Evolutionary conservation across 2,888 invertebrate genomes (phyloP), one percentile per base, ranked within the genome.

Genomic region (Andrena flavipes): DNA sequence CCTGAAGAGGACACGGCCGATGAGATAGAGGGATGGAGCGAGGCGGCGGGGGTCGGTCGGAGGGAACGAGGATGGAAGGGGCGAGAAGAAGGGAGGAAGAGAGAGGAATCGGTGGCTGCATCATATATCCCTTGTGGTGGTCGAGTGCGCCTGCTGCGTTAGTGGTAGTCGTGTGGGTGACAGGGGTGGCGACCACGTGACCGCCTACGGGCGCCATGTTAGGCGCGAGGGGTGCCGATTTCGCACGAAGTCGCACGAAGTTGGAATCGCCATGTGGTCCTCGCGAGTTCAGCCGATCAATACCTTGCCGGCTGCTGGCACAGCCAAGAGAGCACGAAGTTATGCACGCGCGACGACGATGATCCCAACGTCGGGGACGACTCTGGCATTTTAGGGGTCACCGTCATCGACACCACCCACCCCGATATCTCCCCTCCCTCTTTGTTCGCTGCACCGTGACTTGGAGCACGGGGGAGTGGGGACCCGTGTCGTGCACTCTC

Each of bases 261-360:
- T 67, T 76, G 87, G 88, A 91, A 89, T 90, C 90, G 90, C 92
- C 92, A 92, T 92, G 93, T 93, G 93, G 92, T 92, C 89, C 89
- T 91, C 89, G 88, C 87, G 84, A 87, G 82, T 90, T 90, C 91
- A 89, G 84, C 89, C 93, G 93, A 93, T 93, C 92, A 93, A 93
- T 93, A 92, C 92, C 88, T 82, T 59, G 87, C 84, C 88, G 88
- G 84, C 86, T 84, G 88, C 87, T 86, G 84, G 76, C 86, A 88
- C 90, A 91, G 89, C 89, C 91, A 90, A 91, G 89, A 91, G 91
- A 91, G 91, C 91, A 91, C 91, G 78, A 91, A 93, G 91, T 92
- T 91, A 91, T 91, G 92, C 91, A 91, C 89, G 88, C 89, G 89
- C 88, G 76, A 84, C 84, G 80, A 82, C 82, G 70, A 80, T 80